phyloP scores from a whole-genome alignment of 2,797 vertebrate species.

The Chloroceryle amazona region DNA sequence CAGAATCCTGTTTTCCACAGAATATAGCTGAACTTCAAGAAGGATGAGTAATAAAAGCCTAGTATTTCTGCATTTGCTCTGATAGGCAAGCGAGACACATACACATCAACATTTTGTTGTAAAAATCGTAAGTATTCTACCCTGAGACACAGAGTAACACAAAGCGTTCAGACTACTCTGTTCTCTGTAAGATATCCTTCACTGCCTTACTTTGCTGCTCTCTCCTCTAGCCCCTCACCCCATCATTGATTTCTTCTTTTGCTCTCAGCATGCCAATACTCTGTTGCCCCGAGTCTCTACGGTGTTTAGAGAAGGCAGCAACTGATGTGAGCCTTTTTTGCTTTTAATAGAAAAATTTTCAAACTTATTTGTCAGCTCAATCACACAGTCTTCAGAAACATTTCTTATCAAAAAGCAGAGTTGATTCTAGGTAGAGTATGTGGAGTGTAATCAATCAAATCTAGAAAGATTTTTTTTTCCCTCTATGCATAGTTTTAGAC shows the following conservation, averaged over 20 bases:
- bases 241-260: slow-evolving; percentile 14
- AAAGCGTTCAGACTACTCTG: not conserved
- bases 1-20: not conserved
- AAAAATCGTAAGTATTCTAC: not conserved
- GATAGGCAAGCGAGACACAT: not conserved
- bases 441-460: not conserved
- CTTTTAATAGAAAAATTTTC: not conserved
- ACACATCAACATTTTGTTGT: not conserved
- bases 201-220: not conserved
- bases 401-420: not conserved
- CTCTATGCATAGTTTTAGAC: not conserved
- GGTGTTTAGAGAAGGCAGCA: not conserved
- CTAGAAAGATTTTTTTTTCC: not conserved
- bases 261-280: slow-evolving; percentile 2
- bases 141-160: not conserved
- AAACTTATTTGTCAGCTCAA: not conserved
- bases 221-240: not conserved
- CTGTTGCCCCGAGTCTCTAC: not conserved
- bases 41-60: not conserved
- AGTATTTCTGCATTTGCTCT: not conserved
- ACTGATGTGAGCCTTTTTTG: not conserved
- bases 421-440: not conserved
- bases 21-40: not conserved
- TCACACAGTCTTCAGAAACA: not conserved
- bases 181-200: not conserved